These are phyloP conservation scores for Drosophila anceps DNA, from an alignment of 2,888 invertebrate genomes.

Conservation along the genomic window DNA sequence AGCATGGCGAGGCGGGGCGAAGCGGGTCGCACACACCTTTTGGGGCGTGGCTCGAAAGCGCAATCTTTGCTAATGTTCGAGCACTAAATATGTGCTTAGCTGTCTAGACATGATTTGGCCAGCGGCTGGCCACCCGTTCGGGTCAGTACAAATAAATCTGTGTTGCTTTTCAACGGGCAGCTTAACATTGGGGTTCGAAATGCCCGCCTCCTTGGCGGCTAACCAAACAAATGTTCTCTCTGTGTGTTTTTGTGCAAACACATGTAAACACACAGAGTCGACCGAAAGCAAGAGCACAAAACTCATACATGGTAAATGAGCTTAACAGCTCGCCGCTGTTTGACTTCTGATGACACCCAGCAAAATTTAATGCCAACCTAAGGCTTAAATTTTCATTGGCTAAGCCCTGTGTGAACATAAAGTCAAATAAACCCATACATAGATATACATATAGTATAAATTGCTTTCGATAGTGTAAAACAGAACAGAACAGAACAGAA, in stretches of 20 bases:
- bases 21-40: conserved; percentile 4
- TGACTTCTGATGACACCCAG: conserved; percentile 57
- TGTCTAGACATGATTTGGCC: conserved; percentile 73
- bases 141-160: conserved; percentile 68
- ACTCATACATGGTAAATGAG: conserved; percentile 66
- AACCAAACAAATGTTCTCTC: conserved; percentile 69
- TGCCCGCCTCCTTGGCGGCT: conserved; percentile 17
- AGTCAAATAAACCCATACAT: not conserved
- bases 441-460: not conserved
- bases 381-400: conserved; percentile 49
- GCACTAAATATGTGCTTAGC: conserved; percentile 55
- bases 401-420: conserved; percentile 20
- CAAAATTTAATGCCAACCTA: conserved; percentile 49
- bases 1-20: not conserved
- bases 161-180: conserved; percentile 56
- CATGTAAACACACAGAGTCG: conserved; percentile 65
- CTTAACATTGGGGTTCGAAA: conserved; percentile 19
- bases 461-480: conserved; percentile 8
- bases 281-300: conserved; percentile 52
- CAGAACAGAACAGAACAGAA: conserved; percentile 7
- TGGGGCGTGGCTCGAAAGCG: not conserved
- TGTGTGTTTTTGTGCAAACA: conserved; percentile 58
- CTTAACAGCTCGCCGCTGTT: conserved; percentile 68
- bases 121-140: conserved; percentile 32
- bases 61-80: conserved; percentile 12